A percentile compares a stretch with the other conserved stretches of the same genome.
Evolutionary conservation across 2,113 vertebrate genomes (phyloP).

Genomic region (Tympanuchus pallidicinctus): DNA sequence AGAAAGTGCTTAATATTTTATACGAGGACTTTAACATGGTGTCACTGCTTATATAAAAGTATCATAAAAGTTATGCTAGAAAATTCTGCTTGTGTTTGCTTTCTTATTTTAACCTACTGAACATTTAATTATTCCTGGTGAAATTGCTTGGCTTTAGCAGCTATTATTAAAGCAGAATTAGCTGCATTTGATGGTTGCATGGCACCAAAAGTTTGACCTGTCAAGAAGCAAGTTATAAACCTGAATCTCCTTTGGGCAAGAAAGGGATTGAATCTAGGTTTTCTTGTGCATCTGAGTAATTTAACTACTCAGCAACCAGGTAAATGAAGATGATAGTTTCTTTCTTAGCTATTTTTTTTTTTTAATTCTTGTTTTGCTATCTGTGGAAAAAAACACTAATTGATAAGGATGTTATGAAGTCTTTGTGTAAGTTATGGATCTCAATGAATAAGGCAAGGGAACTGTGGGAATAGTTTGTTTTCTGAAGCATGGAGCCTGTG

Average conservation of each 20-base stretch:
- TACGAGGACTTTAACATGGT: neutral
- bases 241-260: neutral
- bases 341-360: neutral
- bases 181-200: neutral
- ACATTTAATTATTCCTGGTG: neutral
- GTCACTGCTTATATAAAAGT: neutral
- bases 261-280: neutral
- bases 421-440: neutral
- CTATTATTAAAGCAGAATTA: neutral
- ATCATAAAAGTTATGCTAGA: neutral
- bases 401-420: neutral
- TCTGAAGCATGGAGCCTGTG: neutral
- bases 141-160: neutral
- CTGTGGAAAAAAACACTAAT: neutral
- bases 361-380: neutral
- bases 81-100: neutral
- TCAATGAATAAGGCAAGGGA: accelerated
- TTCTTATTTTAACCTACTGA: neutral
- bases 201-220: neutral
- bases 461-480: neutral
- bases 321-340: neutral
- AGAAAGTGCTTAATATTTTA: neutral
- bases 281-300: neutral
- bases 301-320: neutral
- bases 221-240: neutral